Conservation (phyloP, 1,140 invertebrate genomes). For the Aradophagus sp. region DNA sequence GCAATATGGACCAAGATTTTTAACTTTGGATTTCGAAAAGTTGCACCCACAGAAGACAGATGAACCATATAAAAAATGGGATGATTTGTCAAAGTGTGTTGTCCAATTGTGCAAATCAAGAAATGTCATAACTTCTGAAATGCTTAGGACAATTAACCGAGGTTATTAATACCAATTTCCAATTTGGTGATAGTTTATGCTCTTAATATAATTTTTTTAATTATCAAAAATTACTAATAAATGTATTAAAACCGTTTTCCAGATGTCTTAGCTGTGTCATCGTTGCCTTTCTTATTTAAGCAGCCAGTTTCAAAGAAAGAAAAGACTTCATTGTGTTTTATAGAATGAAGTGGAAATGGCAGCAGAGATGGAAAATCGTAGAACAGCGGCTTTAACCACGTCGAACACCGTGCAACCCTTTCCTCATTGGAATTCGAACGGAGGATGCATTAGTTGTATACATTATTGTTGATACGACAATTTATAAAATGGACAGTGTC, state of each 20-base stretch:
- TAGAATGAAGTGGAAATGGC: conserved; percentile 16
- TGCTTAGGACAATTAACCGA: not conserved
- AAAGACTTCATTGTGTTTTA: conserved; percentile 1
- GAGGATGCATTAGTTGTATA: not conserved
- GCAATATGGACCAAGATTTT: not conserved
- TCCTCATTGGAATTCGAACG: conserved; percentile 7
- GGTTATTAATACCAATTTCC: not conserved
- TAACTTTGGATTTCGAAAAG: conserved; percentile 1
- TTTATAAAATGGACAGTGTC: conserved; percentile 21
- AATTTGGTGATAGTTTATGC: too few relatives aligned
- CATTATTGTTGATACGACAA: conserved; percentile 20
- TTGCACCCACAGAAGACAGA: conserved; percentile 4
- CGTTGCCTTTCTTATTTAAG: conserved; percentile 14
- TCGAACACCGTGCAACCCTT: conserved; percentile 10
- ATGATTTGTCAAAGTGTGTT: not conserved
- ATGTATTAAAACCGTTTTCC: not conserved
- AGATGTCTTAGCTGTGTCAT: conserved; percentile 11
- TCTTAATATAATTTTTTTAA: too few relatives aligned
- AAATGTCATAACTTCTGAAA: not conserved
- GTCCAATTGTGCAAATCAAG: not conserved
- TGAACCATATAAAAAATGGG: conserved; percentile 9
- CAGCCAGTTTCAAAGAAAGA: conserved; percentile 1
- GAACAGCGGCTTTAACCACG: conserved; percentile 2
- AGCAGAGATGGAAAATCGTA: conserved; percentile 6
- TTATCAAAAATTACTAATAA: too few relatives aligned